Evolutionary conservation across 2,113 vertebrate species (phyloP).

Genomic region (Platichthys flesus): DNA sequence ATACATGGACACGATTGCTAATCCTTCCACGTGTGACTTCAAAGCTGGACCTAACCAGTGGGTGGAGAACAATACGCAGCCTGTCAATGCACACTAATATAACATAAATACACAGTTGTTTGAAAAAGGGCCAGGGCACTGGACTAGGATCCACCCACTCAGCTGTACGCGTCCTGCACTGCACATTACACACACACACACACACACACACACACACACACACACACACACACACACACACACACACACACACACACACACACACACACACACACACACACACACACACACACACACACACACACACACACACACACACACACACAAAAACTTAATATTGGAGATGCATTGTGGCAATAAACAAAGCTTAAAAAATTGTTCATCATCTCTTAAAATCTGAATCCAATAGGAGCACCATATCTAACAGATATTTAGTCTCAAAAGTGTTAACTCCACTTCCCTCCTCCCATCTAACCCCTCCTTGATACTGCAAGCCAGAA

Average conservation of each 20-base stretch:
- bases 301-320: slow-evolving; percentile 8
- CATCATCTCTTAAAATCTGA: not conserved
- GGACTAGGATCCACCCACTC: slow-evolving; percentile 37
- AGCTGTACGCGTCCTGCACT: not conserved
- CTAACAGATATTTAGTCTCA: slow-evolving; percentile 29
- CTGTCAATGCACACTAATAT: slow-evolving; percentile 56
- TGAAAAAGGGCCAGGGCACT: slow-evolving; percentile 65
- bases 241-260: not conserved
- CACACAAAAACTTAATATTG: not conserved
- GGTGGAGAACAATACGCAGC: slow-evolving; percentile 47
- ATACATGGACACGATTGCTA: slow-evolving; percentile 6
- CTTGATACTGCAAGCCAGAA: slow-evolving; percentile 54
- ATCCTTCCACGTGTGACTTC: slow-evolving; percentile 53
- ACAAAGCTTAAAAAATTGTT: slow-evolving; percentile 9
- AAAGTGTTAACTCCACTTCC: slow-evolving; percentile 46
- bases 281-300: slow-evolving; percentile 14
- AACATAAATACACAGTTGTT: slow-evolving; percentile 64
- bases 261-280: slow-evolving; percentile 6
- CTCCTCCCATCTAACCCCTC: slow-evolving; percentile 41
- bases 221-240: not conserved
- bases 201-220: not conserved
- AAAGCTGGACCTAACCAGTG: slow-evolving; percentile 55
- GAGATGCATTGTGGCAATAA: not conserved
- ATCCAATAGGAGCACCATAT: slow-evolving; percentile 19
- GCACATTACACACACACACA: slow-evolving; percentile 17